Percentiles rank a stretch among this genome's conserved stretches.
Evolutionary conservation across 1,140 invertebrate genomes (phyloP).

Genomic region (Tetramorium parvispinum): DNA sequence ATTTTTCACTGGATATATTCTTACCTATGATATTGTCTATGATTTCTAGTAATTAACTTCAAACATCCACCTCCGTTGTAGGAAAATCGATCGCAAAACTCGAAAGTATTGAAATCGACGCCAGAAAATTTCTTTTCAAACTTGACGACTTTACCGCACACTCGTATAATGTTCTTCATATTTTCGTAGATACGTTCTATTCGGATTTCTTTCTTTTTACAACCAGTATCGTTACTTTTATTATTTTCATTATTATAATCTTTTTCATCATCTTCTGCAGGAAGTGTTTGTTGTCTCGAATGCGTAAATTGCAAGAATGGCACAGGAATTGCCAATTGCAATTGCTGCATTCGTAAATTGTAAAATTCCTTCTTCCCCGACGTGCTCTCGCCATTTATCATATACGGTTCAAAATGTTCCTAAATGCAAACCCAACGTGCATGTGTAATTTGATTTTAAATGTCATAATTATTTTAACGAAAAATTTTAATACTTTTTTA

Average conservation of each 20-base stretch:
- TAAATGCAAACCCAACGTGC: neutral
- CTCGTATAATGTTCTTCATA: conserved; percentile 73
- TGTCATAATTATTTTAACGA: neutral
- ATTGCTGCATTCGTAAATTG: conserved; percentile 80
- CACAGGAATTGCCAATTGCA: conserved; percentile 76
- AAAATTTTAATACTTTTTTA: neutral
- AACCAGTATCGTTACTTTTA: neutral
- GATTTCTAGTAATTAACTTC: conserved; percentile 78
- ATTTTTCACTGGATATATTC: neutral
- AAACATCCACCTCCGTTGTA: conserved; percentile 83
- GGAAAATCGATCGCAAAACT: conserved; percentile 77
- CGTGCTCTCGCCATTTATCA: conserved; percentile 36
- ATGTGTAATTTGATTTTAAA: neutral
- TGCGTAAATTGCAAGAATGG: conserved; percentile 76
- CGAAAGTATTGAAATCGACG: conserved; percentile 72
- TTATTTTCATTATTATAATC: neutral
- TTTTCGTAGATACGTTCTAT: conserved; percentile 79
- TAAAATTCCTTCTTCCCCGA: conserved; percentile 75
- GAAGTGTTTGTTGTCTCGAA: neutral
- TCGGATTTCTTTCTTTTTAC: neutral
- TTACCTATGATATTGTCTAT: conserved; percentile 79
- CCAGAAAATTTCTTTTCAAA: conserved; percentile 73
- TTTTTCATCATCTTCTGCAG: neutral
- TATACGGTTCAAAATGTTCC: conserved; percentile 14
- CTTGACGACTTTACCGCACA: conserved; percentile 70